Conservation (phyloP, 1,140 invertebrate species). For the Cepaea nemoralis region DNA sequence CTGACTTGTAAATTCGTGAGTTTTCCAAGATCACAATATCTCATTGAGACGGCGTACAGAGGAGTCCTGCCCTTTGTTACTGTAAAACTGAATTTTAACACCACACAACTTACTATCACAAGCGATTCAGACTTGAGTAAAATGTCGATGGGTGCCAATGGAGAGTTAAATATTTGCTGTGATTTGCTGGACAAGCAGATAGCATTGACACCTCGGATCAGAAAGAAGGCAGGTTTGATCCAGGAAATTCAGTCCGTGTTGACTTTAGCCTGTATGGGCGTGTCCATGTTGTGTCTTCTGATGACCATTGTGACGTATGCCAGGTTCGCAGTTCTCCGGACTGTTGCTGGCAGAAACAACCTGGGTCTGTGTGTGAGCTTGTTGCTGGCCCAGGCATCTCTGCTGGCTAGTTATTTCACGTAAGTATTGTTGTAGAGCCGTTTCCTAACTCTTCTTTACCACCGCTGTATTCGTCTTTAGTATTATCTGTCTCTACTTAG, state of each 20-base stretch:
- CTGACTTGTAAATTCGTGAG: background rate
- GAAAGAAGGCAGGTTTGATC: background rate
- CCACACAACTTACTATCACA: background rate
- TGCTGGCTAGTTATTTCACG: background rate
- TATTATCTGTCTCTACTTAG: too few relatives aligned
- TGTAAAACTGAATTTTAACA: background rate
- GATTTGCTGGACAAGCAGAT: background rate
- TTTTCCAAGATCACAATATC: background rate
- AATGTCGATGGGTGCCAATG: background rate
- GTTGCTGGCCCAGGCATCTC: background rate
- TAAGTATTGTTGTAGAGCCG: too few relatives aligned
- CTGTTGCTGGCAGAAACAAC: background rate
- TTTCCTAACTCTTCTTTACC: too few relatives aligned
- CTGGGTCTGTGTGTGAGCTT: background rate
- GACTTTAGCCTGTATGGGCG: background rate
- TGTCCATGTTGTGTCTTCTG: background rate
- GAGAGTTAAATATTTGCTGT: background rate
- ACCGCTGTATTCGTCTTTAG: too few relatives aligned
- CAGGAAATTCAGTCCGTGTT: background rate
- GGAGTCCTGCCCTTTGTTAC: background rate
- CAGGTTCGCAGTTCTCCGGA: background rate
- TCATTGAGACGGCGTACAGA: background rate
- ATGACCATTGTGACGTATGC: background rate
- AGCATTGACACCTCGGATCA: background rate
- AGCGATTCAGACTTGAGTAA: background rate